A percentile compares a stretch with the other conserved stretches of the same genome.
Evolutionary conservation across 92 coral and sea anemone species (phyloP).

Genomic region (Pocillopora meandrina): DNA sequence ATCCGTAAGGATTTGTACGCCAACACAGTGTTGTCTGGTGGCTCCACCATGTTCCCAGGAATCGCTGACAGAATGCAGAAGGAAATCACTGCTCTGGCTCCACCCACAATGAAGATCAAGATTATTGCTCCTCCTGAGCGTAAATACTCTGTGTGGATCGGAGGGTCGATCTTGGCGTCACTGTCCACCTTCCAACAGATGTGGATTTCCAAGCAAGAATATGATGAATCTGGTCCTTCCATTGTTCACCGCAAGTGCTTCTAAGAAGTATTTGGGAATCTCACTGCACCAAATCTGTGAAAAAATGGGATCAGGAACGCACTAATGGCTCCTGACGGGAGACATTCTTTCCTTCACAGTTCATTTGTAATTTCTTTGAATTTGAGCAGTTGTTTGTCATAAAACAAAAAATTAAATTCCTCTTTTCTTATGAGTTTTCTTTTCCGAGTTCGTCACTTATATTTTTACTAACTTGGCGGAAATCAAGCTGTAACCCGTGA

Average conservation of each 20-base stretch:
- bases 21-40: constrained; percentile 98
- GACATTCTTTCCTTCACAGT: too few species aligned
- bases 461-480: too few species aligned
- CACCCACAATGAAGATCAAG: constrained; percentile 99
- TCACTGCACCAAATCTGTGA: too few species aligned
- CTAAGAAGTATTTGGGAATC: not conserved
- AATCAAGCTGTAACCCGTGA: too few species aligned
- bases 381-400: too few species aligned
- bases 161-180: constrained; percentile 99
- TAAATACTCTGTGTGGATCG: constrained; percentile 99
- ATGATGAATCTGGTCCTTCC: constrained; percentile 88
- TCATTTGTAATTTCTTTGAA: too few species aligned
- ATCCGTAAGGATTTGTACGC: constrained; percentile 99
- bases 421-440: too few species aligned
- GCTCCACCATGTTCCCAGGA: constrained; percentile 98
- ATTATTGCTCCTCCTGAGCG: constrained; percentile 99
- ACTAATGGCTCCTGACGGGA: too few species aligned
- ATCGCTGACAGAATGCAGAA: constrained; percentile 99
- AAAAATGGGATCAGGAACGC: too few species aligned
- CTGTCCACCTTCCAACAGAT: constrained; percentile 99
- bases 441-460: too few species aligned
- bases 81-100: constrained; percentile 96
- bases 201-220: constrained; percentile 99
- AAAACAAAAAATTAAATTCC: too few species aligned
- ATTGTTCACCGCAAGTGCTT: constrained; percentile 10